phyloP scores from a whole-genome alignment of 92 coral and sea anemone species.

The Heteractis magnifica region DNA sequence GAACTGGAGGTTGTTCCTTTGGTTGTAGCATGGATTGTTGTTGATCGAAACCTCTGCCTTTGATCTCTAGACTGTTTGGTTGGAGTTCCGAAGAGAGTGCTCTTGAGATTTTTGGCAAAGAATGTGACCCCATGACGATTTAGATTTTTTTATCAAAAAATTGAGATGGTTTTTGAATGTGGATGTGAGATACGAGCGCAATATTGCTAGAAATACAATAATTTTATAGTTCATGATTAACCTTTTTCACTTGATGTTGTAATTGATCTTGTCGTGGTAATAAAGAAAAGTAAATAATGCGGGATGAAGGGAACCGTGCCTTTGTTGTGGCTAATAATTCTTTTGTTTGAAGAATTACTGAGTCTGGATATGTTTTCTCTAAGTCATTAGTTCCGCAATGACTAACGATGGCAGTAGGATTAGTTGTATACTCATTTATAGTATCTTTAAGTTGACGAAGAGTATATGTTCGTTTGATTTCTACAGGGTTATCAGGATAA shows the following conservation, averaged over 20 bases:
- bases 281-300: conserved; percentile 21
- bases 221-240: conserved; percentile 33
- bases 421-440: conserved; percentile 2
- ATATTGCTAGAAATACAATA: conserved; percentile 29
- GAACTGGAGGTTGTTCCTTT: no score
- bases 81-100: conserved; percentile 18
- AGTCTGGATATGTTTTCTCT: conserved; percentile 8
- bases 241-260: conserved; percentile 23
- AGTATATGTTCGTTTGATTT: conserved; percentile 18
- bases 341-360: conserved; percentile 6
- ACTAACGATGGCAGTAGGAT: conserved; percentile 18
- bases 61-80: conserved; percentile 5
- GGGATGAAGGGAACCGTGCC: conserved; percentile 5
- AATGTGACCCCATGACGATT: conserved; percentile 29
- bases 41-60: conserved; percentile 1
- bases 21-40: neutral
- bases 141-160: conserved; percentile 32
- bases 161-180: conserved; percentile 26
- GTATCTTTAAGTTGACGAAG: conserved; percentile 8
- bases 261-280: neutral
- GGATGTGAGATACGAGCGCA: conserved; percentile 23
- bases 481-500: conserved; percentile 21
- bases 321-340: neutral
- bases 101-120: conserved; percentile 37
- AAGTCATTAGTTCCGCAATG: neutral